Conservation (phyloP, 2,888 invertebrate genomes). For the Alsophila aescularia region DNA sequence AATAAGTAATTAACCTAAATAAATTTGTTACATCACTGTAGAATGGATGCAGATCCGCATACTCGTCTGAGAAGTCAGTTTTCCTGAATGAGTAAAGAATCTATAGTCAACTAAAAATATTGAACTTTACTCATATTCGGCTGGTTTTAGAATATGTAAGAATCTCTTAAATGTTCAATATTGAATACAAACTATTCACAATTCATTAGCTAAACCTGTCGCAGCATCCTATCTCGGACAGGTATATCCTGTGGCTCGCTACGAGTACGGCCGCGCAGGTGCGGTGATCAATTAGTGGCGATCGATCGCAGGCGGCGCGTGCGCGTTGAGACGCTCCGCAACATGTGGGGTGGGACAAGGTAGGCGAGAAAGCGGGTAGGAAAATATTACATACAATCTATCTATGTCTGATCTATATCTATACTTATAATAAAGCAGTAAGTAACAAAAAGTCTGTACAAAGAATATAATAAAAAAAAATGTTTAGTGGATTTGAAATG, state of each 20-base stretch:
- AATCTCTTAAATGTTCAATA: no score
- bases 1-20: constrained; percentile 7
- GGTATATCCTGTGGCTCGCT: constrained; percentile 32
- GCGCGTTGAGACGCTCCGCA: constrained; percentile 39
- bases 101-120: no score
- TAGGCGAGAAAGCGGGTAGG: not conserved
- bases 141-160: no score
- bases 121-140: no score
- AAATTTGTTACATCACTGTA: not conserved
- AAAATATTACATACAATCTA: no score
- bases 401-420: no score
- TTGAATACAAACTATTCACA: not conserved
- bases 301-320: constrained; percentile 71
- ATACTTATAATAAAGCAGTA: no score
- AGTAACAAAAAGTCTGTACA: no score
- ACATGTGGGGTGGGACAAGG: constrained; percentile 16
- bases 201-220: not conserved
- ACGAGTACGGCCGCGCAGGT: constrained; percentile 51
- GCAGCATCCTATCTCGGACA: constrained; percentile 23
- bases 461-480: no score
- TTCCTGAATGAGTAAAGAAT: no score
- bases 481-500: no score
- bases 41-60: not conserved
- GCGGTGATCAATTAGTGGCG: constrained; percentile 75
- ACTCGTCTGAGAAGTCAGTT: not conserved